Base-by-base conservation (phyloP, 2,888 invertebrate genomes). In the Mesochorus sp. region DNA sequence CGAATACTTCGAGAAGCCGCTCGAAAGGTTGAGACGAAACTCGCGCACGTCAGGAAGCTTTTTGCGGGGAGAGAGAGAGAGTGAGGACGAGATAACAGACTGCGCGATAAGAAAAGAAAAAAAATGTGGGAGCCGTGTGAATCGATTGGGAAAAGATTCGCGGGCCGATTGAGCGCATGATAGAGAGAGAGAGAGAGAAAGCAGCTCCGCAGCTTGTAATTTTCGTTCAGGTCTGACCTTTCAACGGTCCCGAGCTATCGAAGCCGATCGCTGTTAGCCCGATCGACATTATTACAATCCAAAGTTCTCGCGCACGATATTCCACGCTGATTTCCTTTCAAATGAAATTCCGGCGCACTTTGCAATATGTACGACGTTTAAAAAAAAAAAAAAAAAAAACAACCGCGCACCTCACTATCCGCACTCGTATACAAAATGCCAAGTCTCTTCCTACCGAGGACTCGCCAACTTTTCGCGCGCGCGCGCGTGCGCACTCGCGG, bases 191-290 rank as follows among this genome's bases (percentile, higher is more conserved):
- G 14, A 14, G 17, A 24, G 26, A 53, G n/a, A 37, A 49, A 31
- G n/a, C n/a, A n/a, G n/a, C n/a, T n/a, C n/a, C n/a, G n/a, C n/a
- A n/a, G n/a, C n/a, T n/a, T n/a, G 17, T 17, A 6, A 17, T 17
- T 31, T 24, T 8, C 31, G 55, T 44, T 28, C 19, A 62, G 6
- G 42, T n/a, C 31, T 1, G 42, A 17, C 14, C 53, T 61, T 71
- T 31, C 68, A 21, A 55, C 21, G 51, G 67, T 28, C 51, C 66
- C 51, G 42, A 47, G 24, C 14, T 44, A 57, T 51, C 74, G 57
- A 44, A 66, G 71, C 74, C 81, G 31, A 12, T 47, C 67, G 39
- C 39, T 62, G 28, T 53, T 44, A 24, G 51, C 17, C 12, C 67
- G 12, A 26, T 10, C 64, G 39, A 72, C 34, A 72, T 72, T 17